Percentiles rank a stretch among this genome's conserved stretches.
phyloP scores from a whole-genome alignment of 2,113 vertebrate genomes.

The Bubalus kerabau region DNA sequence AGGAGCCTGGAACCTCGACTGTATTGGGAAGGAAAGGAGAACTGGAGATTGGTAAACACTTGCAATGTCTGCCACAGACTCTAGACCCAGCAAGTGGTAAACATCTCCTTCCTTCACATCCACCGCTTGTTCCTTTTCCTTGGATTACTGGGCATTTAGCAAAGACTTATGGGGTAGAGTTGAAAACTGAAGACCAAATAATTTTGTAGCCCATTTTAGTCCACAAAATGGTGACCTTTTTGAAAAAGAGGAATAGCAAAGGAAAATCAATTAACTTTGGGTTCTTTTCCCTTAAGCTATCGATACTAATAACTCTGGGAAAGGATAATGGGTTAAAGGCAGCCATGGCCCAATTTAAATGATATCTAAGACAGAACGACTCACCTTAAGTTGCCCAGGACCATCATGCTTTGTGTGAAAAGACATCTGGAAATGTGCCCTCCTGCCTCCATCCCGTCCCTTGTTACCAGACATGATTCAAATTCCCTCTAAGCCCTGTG shows the following conservation, averaged over 20 bases:
- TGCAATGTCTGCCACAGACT: background rate
- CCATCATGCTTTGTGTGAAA: conserved; percentile 1
- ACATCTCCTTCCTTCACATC: background rate
- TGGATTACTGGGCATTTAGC: background rate
- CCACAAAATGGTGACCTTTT: background rate
- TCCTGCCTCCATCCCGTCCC: background rate
- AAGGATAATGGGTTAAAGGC: background rate
- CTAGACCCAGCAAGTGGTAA: background rate
- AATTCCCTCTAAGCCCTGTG: conserved; percentile 39
- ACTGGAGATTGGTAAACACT: background rate
- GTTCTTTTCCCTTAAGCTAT: background rate
- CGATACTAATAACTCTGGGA: background rate
- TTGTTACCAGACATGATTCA: conserved; percentile 62
- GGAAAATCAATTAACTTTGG: background rate
- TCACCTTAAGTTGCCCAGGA: background rate
- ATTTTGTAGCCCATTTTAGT: background rate
- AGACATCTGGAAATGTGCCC: background rate
- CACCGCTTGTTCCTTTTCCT: background rate
- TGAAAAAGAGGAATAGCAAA: background rate
- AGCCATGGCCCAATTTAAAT: background rate
- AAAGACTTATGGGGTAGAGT: background rate
- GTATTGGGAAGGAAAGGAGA: background rate
- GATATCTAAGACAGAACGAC: background rate
- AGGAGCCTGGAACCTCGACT: background rate
- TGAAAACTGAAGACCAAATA: background rate